These are phyloP conservation scores for Promerops cafer DNA, from an alignment of 2,113 vertebrate genomes.

Conservation along the genomic window DNA sequence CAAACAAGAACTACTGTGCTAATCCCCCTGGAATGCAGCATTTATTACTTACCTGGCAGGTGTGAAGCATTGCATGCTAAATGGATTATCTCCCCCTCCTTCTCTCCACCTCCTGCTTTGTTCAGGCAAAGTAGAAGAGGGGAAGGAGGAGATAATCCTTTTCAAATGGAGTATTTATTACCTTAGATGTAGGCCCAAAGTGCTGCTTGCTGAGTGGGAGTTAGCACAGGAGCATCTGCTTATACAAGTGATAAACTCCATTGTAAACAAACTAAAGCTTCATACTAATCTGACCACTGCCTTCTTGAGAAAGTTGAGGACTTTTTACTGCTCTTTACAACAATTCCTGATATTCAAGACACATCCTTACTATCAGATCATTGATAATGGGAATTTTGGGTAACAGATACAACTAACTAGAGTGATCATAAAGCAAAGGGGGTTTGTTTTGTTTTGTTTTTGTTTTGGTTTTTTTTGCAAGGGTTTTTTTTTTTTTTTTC, in stretches of 20 bases:
- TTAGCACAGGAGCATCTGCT: not conserved
- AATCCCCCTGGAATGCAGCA: slow-evolving; percentile 27
- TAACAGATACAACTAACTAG: not conserved
- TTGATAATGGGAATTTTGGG: not conserved
- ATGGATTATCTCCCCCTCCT: slow-evolving; percentile 17
- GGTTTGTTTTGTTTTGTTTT: too few species aligned
- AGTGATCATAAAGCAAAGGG: not conserved
- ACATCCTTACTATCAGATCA: not conserved
- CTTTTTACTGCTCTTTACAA: not conserved
- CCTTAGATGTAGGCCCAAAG: not conserved
- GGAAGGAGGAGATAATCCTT: slow-evolving; percentile 38
- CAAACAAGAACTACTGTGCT: not conserved
- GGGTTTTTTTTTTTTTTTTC: not conserved
- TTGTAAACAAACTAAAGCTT: slow-evolving; percentile 12
- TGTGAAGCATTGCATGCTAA: slow-evolving; percentile 32
- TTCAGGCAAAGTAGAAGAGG: not conserved
- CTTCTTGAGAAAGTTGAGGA: not conserved
- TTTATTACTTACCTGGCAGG: slow-evolving; percentile 53
- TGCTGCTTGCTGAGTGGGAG: not conserved
- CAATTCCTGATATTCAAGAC: not conserved
- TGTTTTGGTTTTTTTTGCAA: too few species aligned
- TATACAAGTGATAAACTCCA: not conserved
- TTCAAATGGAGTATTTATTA: slow-evolving; percentile 52
- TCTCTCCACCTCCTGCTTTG: not conserved
- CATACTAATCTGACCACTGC: not conserved